Evolutionary conservation across 2,888 invertebrate genomes (phyloP).

Genomic region (Adelognathus sp.): DNA sequence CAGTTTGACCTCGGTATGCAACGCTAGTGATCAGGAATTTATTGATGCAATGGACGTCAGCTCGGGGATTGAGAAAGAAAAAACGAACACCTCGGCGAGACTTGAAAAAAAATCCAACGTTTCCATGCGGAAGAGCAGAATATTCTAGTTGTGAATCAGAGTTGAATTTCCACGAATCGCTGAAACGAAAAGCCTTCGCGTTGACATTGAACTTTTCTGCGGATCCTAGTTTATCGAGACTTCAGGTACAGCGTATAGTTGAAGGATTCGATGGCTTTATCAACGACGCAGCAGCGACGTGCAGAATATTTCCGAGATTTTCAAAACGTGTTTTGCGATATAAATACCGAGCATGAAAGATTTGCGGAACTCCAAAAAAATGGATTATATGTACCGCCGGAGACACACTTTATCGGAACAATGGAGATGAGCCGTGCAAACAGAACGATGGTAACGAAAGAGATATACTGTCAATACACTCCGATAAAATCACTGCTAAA

Average conservation of each 20-base stretch:
- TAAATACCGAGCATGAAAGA: slow-evolving; percentile 12
- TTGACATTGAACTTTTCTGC: slow-evolving; percentile 8
- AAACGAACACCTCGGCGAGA: too few species aligned
- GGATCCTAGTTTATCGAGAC: slow-evolving; percentile 15
- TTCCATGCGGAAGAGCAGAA: too few species aligned
- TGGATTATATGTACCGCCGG: neutral
- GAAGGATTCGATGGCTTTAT: slow-evolving; percentile 8
- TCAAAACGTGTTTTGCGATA: slow-evolving; percentile 8
- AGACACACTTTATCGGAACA: slow-evolving; percentile 4
- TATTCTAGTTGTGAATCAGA: too few species aligned
- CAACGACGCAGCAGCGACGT: neutral
- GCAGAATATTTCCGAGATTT: too few species aligned
- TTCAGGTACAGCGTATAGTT: slow-evolving; percentile 19
- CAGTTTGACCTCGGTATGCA: too few species aligned
- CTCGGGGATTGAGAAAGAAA: too few species aligned
- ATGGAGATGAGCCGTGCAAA: neutral
- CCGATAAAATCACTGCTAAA: slow-evolving; percentile 14
- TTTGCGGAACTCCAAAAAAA: slow-evolving; percentile 1
- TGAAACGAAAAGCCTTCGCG: neutral
- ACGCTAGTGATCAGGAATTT: too few species aligned
- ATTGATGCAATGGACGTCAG: too few species aligned
- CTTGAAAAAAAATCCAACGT: too few species aligned
- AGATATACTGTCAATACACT: slow-evolving; percentile 9
- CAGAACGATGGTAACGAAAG: slow-evolving; percentile 13
- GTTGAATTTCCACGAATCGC: too few species aligned